Evolutionary conservation across 37 sponge, comb jelly and placozoan species (phyloP).

Genomic region (Cliona cf. orientalis): DNA sequence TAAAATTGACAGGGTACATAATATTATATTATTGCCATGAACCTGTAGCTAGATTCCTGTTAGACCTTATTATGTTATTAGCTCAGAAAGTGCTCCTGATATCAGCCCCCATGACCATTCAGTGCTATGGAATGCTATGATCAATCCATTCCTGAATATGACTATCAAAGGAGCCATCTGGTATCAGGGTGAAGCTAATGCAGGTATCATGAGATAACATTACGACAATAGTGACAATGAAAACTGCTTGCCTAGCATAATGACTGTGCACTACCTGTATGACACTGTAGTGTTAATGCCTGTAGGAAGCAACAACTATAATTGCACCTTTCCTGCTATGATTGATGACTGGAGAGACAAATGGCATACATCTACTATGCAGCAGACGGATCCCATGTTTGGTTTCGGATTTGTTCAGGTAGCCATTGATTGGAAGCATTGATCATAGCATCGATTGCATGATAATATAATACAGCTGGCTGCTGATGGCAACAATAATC

Average conservation of each 20-base stretch:
- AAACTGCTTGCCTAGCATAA: too few relatives aligned
- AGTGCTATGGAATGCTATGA: constrained; percentile 82
- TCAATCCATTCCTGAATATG: constrained; percentile 69
- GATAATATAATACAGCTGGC: constrained; percentile 62
- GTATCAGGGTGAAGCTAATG: constrained; percentile 86
- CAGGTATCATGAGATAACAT: too few relatives aligned
- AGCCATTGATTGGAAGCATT: too few relatives aligned
- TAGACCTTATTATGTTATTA: too few relatives aligned
- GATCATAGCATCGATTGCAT: too few relatives aligned
- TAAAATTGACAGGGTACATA: too few relatives aligned
- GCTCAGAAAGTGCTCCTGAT: too few relatives aligned
- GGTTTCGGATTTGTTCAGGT: constrained; percentile 77
- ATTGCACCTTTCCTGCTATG: constrained; percentile 76
- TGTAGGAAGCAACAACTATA: constrained; percentile 31
- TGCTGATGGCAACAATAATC: constrained; percentile 42
- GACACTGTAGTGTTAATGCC: too few relatives aligned
- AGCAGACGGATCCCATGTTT: constrained; percentile 30
- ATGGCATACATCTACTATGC: constrained; percentile 26
- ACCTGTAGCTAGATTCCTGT: too few relatives aligned
- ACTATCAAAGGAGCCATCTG: constrained; percentile 74
- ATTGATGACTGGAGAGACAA: constrained; percentile 81
- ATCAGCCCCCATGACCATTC: constrained; percentile 19
- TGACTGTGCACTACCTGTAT: too few relatives aligned
- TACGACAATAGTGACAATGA: too few relatives aligned
- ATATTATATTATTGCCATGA: too few relatives aligned